These are phyloP conservation scores for Chymomyza procnemis DNA, from an alignment of 2,888 invertebrate species.

Conservation along the genomic window DNA sequence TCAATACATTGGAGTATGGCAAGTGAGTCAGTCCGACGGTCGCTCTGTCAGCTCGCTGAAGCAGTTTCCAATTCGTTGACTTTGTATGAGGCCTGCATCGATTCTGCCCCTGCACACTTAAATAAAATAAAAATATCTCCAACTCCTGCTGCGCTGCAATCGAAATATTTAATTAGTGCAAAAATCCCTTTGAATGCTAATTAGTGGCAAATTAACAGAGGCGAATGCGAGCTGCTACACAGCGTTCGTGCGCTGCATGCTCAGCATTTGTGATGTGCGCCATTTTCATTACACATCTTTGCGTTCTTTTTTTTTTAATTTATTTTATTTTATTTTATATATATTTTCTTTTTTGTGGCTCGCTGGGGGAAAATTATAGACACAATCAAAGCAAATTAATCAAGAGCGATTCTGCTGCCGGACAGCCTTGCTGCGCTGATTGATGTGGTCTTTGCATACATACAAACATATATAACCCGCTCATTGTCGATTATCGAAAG, in stretches of 20 bases:
- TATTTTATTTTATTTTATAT: neutral
- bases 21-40: neutral
- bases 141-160: conserved; percentile 43
- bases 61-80: conserved; percentile 63
- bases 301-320: neutral
- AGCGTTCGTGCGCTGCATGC: conserved; percentile 4
- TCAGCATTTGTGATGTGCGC: neutral
- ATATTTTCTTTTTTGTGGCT: conserved; percentile 25
- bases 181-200: conserved; percentile 73
- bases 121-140: too few relatives aligned
- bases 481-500: neutral
- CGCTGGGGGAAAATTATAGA: conserved; percentile 60
- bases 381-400: conserved; percentile 68
- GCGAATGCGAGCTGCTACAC: conserved; percentile 27
- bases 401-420: neutral
- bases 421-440: neutral
- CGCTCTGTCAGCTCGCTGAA: conserved; percentile 30
- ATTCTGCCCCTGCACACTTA: neutral
- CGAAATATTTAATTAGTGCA: conserved; percentile 74
- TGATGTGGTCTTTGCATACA: neutral
- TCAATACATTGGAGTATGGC: conserved; percentile 25
- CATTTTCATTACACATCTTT: conserved; percentile 6
- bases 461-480: neutral
- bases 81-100: conserved; percentile 44
- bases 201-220: conserved; percentile 72